Evolutionary conservation across 2,113 vertebrate species (phyloP), one percentile per base, ranked within the genome.

Genomic region (Periophthalmus modestus): DNA sequence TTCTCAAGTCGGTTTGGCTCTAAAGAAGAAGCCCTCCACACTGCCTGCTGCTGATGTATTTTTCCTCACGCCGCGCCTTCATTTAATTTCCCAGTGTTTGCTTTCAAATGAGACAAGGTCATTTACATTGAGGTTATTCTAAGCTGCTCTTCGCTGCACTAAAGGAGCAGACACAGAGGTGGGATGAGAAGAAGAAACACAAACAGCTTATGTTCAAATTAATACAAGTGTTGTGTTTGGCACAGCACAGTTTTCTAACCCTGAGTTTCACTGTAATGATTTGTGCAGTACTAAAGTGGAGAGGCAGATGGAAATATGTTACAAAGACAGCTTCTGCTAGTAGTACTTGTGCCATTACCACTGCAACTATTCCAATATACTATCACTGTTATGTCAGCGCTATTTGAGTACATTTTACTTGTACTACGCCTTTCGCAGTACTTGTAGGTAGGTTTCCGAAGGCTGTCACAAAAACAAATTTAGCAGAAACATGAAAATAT

Each of bases 21-120:
- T 74, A 47, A 74, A 72, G 61, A 73, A 82, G 61, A 73, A 82
- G 61, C 62, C 54, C n/a, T 54, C 54, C 65, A 69, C 57, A 59
- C 73, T 68, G 58, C 50, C 57, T 12, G 75, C 36, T 63, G 59
- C 74, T 43, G 65, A 59, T 10, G 54, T 24, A 21, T 48, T 69
- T 55, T 61, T 54, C 48, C 39, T 66, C 59, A 58, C 77, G 66
- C 71, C 33, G 74, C 83, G 80, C 74, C 81, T 78, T 91, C 80
- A 93, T 91, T 92, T 87, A 87, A 92, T 92, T 90, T 91, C 84
- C 68, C 68, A 73, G 83, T 89, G 89, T 92, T 92, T 92, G 90
- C 80, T 69, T 82, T 59, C 48, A 87, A 86, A 88, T 89, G 90
- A 91, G 83, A 84, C 88, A 77, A 84, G 85, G 70, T 82, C 77